Evolutionary conservation across 1,140 invertebrate species (phyloP), one percentile per base, ranked within the genome.

Genomic region (Leptopilina clavipes): DNA sequence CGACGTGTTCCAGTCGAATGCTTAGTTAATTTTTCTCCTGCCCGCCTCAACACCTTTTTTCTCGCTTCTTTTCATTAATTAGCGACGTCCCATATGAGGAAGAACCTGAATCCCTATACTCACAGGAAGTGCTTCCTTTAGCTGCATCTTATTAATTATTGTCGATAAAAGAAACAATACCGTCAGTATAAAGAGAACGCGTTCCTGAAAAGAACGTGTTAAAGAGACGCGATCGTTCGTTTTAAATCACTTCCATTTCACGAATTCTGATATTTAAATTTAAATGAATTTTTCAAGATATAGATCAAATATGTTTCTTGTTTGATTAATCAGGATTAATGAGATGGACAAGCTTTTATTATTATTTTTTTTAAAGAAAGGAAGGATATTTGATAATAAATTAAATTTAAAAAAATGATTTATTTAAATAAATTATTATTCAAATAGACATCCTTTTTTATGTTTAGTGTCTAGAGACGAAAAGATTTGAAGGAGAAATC

Each of bases 1-100:
- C 79, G 76, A 74, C 79, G 76, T 75, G 78, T 76, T 70, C 71
- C 54, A 73, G 79, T 65, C 59, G 59, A 25, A 40, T 37, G 59
- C 59, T 65, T 65, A 65, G 59, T 65, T 65, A 65, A 65, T 65
- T 65, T 31, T 65, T 12, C 59, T 10, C 6, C 22, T 8, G 9
- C 37, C 37, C 37, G 37, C 37, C 5, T 40, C 37, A 40, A 40
- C 25, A 31, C 11, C 19, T 65, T 31, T 31, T 22, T 31, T n/a
- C 22, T 52, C 59, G 59, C 25, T 65, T 31, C 3, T 11, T 65
- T 54, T 31, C 25, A 65, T 31, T 65, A n/a, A 65, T 65, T 65
- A 77, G 44, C 75, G 77, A 31, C 48, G 14, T 72, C 22, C 70
- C 73, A n/a, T 75, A 43, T 18, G 70, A 73, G 22, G 71, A 71